phyloP scores from a whole-genome alignment of 2,888 invertebrate species.

The Odontomyia ornata region DNA sequence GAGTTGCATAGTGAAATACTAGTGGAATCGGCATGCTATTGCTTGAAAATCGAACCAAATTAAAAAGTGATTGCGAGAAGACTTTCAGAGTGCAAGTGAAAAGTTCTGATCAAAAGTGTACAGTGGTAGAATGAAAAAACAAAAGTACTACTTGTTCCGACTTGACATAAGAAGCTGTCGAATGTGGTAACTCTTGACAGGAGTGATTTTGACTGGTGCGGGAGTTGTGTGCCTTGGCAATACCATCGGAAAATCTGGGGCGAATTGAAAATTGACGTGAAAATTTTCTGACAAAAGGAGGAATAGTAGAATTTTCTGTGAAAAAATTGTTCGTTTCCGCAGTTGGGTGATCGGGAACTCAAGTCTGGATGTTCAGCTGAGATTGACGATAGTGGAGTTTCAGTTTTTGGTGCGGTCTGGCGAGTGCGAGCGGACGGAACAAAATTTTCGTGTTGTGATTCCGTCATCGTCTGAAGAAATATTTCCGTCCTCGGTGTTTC shows the following conservation, averaged over 20 bases:
- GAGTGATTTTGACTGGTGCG: background rate
- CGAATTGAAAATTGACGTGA: conserved; percentile 34
- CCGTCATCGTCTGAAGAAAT: background rate
- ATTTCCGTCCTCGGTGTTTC: background rate
- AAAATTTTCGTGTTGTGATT: conserved; percentile 14
- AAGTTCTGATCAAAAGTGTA: background rate
- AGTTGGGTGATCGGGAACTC: background rate
- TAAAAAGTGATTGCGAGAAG: background rate
- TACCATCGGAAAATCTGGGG: conserved; percentile 2
- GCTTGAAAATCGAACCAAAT: background rate
- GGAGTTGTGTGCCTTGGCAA: conserved; percentile 9
- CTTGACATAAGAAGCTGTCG: background rate
- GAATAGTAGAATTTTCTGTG: conserved; percentile 16
- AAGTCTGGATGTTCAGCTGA: background rate
- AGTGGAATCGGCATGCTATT: background rate
- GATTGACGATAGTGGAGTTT: background rate
- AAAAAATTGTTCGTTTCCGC: background rate
- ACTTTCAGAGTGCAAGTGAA: background rate
- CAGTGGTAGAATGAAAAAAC: background rate
- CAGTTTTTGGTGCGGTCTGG: background rate
- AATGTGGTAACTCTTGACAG: background rate
- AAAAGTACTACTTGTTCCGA: background rate
- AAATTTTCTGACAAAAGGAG: conserved; percentile 38
- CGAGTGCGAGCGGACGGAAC: background rate
- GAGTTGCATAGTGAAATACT: background rate